These are phyloP conservation scores for Leptinotarsa undecemlineata DNA, from an alignment of 1,140 invertebrate species.

Conservation along the genomic window DNA sequence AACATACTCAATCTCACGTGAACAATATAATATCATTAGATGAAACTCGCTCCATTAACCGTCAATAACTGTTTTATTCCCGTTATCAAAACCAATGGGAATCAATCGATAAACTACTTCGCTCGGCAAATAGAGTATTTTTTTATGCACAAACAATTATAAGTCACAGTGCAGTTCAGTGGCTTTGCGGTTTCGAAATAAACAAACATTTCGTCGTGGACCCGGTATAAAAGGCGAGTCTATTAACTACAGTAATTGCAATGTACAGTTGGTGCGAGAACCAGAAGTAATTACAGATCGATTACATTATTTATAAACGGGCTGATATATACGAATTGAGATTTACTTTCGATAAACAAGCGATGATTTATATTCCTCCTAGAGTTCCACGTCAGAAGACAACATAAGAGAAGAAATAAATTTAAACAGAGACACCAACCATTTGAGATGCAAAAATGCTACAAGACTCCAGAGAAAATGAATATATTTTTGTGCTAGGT, in stretches of 20 bases:
- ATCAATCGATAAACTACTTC: conserved; percentile 8
- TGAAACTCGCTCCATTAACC: background rate
- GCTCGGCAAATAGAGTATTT: conserved; percentile 7
- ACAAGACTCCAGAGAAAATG: too few species aligned
- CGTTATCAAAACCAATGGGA: background rate
- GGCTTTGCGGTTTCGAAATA: conserved; percentile 1
- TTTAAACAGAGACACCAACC: too few species aligned
- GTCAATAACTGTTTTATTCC: background rate
- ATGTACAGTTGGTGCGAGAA: conserved; percentile 5
- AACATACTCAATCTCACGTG: background rate
- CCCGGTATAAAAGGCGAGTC: background rate
- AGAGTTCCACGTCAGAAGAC: too few species aligned
- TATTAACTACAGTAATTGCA: conserved; percentile 6
- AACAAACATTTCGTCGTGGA: conserved; percentile 2
- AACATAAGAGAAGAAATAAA: too few species aligned
- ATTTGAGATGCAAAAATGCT: too few species aligned
- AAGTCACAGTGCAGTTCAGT: background rate
- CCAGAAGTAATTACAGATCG: background rate
- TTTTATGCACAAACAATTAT: conserved; percentile 2
- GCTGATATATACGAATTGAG: too few species aligned
- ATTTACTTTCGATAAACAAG: too few species aligned
- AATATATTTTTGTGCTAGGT: too few species aligned
- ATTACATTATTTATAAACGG: too few species aligned
- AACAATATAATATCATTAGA: background rate
- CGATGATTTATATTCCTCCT: too few species aligned